These are phyloP conservation scores for Anas platyrhynchos DNA, from an alignment of 2,113 vertebrate genomes.

Conservation along the genomic window DNA sequence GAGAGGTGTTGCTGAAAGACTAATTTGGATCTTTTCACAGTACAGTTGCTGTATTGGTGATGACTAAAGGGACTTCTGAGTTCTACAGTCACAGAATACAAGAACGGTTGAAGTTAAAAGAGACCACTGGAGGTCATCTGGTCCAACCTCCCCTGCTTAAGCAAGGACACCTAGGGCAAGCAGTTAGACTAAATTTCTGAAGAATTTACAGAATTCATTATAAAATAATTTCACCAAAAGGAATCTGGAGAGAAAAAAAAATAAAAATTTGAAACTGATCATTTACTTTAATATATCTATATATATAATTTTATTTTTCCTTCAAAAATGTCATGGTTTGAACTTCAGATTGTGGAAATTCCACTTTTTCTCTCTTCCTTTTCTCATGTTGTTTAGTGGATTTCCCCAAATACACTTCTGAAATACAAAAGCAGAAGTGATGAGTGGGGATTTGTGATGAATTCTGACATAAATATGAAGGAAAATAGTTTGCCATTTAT, in stretches of 20 bases:
- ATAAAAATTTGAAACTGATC: not conserved
- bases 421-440: slow-evolving; percentile 46
- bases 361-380: slow-evolving; percentile 24
- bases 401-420: slow-evolving; percentile 22
- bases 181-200: not conserved
- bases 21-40: not conserved
- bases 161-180: not conserved
- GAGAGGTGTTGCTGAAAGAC: not conserved
- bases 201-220: not conserved
- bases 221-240: not conserved
- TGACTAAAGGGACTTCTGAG: not conserved
- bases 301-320: not conserved
- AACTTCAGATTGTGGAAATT: slow-evolving; percentile 4
- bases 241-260: not conserved
- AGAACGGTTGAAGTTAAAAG: not conserved
- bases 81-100: not conserved
- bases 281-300: not conserved
- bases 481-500: not conserved
- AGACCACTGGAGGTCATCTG: not conserved
- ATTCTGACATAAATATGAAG: not conserved
- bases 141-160: not conserved
- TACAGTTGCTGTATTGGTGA: not conserved
- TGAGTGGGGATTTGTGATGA: not conserved
- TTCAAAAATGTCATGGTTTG: not conserved
- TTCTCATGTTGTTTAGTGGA: not conserved